phyloP scores from a whole-genome alignment of 2,797 vertebrate genomes.

The Melanotaenia boesemani region DNA sequence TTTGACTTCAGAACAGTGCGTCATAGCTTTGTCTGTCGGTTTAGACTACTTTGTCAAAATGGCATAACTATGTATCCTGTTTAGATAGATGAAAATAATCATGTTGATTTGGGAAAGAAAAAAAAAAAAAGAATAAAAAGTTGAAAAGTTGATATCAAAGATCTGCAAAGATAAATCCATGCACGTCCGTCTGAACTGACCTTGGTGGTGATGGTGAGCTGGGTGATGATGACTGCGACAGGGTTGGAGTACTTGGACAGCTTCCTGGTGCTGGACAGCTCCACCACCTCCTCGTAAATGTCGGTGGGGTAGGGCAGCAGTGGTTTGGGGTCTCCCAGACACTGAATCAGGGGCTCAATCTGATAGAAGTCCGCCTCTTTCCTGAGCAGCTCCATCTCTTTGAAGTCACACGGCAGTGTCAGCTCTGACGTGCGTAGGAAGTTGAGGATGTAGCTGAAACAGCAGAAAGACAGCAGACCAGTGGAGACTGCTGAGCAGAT shows the following conservation, averaged over 20 bases:
- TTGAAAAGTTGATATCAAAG: background rate
- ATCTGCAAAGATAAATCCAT: background rate
- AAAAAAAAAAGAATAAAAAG: no score
- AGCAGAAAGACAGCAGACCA: constrained; percentile 27
- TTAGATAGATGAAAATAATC: no score
- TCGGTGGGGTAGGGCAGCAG: constrained; percentile 86
- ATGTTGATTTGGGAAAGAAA: no score
- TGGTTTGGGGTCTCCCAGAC: constrained; percentile 92
- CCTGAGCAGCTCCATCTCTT: constrained; percentile 91
- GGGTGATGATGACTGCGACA: constrained; percentile 96
- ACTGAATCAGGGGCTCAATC: constrained; percentile 94
- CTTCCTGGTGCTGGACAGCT: constrained; percentile 95
- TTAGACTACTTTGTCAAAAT: no score
- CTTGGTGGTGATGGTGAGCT: constrained; percentile 94
- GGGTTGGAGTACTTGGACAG: constrained; percentile 97
- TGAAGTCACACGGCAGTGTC: constrained; percentile 92
- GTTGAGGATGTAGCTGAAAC: constrained; percentile 89
- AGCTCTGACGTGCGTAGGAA: constrained; percentile 95
- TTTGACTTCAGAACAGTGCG: no score
- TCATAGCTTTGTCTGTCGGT: no score
- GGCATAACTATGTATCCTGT: no score
- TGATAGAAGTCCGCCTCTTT: constrained; percentile 98
- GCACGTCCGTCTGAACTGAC: constrained; percentile 62
- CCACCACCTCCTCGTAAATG: constrained; percentile 94
- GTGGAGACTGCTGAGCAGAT: constrained; percentile 11